Base-by-base conservation (phyloP, 1,140 invertebrate species). In the Reticulitermes speratus region DNA sequence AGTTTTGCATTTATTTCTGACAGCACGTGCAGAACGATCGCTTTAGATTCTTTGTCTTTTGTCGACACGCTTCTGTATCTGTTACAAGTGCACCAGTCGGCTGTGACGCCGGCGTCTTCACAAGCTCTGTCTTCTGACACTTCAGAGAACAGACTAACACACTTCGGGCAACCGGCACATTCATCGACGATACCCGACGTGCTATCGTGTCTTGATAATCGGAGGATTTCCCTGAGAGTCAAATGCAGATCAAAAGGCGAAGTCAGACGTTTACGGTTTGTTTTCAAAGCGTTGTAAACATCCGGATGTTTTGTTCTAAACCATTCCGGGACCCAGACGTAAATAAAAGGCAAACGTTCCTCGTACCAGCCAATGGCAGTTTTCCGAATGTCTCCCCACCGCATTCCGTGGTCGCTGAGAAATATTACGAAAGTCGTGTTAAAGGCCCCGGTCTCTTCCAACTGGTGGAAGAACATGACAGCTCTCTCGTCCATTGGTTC, bases 341-440 rank as follows among this genome's bases (percentile, higher is more conserved):
- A 96, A 21, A 97, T 92, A 87, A 97, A 96, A 0, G 98, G 98
- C 38, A 99, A 90, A 81, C 97, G 91, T 89, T 98, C 97, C 90
- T 99, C 98, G 86, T 98, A 92, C 90, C 96, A 95, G 0, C 98
- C 98, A 85, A 96, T 94, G 89, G 96, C 95, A 0, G 97, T 98
- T 88, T 94, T 90, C 30, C 96, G 90, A 32, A 97, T 94, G 2
- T 91, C n/a, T 5, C 98, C 97, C 92, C 96, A 98, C 59, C 98
- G 91, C 89, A 98, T 95, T 0, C 98, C 98, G 90, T 99, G 98
- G 90, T 85, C 84, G 23, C 84, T 85, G 59, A 85, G 59, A 44
- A 85, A 85, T 19, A 85, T 44, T 8, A 85, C 59, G 88, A 96
- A 91, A 0, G 94, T 94, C 83, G 95, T 93, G 69, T 96, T 93